phyloP scores from a whole-genome alignment of 2,113 vertebrate species.

The Junco hyemalis region DNA sequence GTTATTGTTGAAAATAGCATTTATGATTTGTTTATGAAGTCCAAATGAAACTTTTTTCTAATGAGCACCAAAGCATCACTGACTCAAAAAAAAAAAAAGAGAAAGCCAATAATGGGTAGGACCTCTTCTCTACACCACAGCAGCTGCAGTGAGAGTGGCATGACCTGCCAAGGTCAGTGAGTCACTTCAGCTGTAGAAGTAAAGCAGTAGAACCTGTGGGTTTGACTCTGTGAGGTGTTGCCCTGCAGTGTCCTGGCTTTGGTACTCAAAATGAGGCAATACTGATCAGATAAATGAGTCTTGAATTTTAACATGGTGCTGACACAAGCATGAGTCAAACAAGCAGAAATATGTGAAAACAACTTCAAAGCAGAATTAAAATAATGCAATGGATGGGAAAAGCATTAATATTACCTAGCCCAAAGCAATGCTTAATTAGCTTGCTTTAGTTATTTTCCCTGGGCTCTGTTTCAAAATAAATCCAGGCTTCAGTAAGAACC shows the following conservation, averaged over 20 bases:
- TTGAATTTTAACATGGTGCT: neutral
- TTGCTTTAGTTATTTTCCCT: slow-evolving; percentile 49
- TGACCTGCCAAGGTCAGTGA: neutral
- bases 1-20: neutral
- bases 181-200: neutral
- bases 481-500: slow-evolving; percentile 20
- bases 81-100: neutral
- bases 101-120: neutral
- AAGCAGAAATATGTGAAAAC: slow-evolving; percentile 17
- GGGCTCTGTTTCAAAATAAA: slow-evolving; percentile 48
- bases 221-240: neutral
- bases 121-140: neutral
- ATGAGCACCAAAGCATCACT: neutral
- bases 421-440: slow-evolving; percentile 47
- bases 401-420: slow-evolving; percentile 12
- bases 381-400: slow-evolving; percentile 35
- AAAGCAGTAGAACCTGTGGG: neutral
- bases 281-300: neutral
- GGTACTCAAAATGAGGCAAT: neutral
- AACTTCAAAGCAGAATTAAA: slow-evolving; percentile 45
- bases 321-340: neutral
- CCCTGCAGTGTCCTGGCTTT: neutral
- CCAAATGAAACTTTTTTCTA: neutral
- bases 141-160: neutral
- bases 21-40: neutral